Evolutionary conservation across 2,888 invertebrate genomes (phyloP), one percentile per base, ranked within the genome.

Genomic region (Pristionchus entomophagus): DNA sequence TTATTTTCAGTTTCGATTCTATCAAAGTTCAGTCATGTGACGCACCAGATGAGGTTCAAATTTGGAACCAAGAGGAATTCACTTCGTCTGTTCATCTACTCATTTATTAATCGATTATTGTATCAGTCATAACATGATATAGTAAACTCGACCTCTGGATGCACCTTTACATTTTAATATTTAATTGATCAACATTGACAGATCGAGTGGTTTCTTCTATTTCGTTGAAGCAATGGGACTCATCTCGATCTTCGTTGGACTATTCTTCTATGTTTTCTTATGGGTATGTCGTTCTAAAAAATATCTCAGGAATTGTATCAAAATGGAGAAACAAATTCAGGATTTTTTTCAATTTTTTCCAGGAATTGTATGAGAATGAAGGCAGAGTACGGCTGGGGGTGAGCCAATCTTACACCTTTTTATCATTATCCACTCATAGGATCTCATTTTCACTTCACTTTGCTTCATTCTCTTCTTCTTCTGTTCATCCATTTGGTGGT

Each of bases 151-250:
- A n/a, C n/a, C n/a, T n/a, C n/a, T n/a, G n/a, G n/a, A n/a, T n/a
- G n/a, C n/a, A n/a, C n/a, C n/a, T n/a, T n/a, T n/a, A n/a, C n/a
- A 45, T 45, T 10, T 45, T 45, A 45, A 45, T 10, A 45, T 10
- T 10, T 45, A 45, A 45, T 45, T 45, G n/a, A n/a, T 45, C 51
- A 35, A n/a, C 96, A 1, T 95, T 95, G 94, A 73, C 65, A 89
- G 91, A 35, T 88, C 88, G 35, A 87, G 90, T 49, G 90, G 91
- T 32, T 96, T 96, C 94, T 96, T 95, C 93, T 96, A 96, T 65
- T 95, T 96, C 85, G 95, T 96, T 87, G 96, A 96, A 53, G 96
- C 96, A 51, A 94, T 96, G 81, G 95, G 96, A n/a, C 95, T 96
- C 93, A 94, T 96, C 65, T 96, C 95, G 90, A 94, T 94, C 84